Evolutionary conservation across 2,888 invertebrate genomes (phyloP), one percentile per base, ranked within the genome.

Genomic region (Lamellibrachia satsuma): DNA sequence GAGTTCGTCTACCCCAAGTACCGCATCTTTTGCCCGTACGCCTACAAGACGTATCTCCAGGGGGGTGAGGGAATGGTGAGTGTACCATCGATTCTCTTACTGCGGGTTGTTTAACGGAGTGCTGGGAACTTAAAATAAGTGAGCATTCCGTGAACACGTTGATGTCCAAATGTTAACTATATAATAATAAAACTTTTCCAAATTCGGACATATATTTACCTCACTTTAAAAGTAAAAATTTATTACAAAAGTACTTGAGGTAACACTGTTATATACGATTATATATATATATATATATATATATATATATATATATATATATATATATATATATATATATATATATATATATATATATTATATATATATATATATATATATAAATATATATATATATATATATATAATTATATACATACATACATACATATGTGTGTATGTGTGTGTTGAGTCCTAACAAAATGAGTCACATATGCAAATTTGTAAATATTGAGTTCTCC

Each of bases 11-110:
- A 94, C 91, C 94, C 93, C 27, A n/a, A 57, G 11, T 92, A 52
- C 91, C 39, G 92, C 39, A 92, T 52, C 90, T 96, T 95, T 92
- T 95, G 95, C 93, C 96, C 96, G 0, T 96, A 96, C 93, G 95
- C 96, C 22, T 95, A 94, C 94, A 94, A 94, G 92, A 94, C 95
- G 90, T 93, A 93, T 7, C 91, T 92, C 9, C 51, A 52, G 51
- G 22, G 11, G 22, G n/a, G 15, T 22, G 75, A 22, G 75, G 22
- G 75, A 6, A 22, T 75, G 75, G 75, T 75, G 22, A 75, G 75
- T 75, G n/a, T n/a, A n/a, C n/a, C n/a, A 60, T 11, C 15, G 60
- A 22, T 60, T 60, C 11, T 60, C 22, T 60, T 9, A 55, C 22
- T 7, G 15, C 22, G 15, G 1, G 15, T 60, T 15, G 11, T 11